A percentile compares a stretch with the other conserved stretches of the same genome.
Conservation (phyloP, 2,797 vertebrate genomes). For the Rhincodon typus region DNA sequence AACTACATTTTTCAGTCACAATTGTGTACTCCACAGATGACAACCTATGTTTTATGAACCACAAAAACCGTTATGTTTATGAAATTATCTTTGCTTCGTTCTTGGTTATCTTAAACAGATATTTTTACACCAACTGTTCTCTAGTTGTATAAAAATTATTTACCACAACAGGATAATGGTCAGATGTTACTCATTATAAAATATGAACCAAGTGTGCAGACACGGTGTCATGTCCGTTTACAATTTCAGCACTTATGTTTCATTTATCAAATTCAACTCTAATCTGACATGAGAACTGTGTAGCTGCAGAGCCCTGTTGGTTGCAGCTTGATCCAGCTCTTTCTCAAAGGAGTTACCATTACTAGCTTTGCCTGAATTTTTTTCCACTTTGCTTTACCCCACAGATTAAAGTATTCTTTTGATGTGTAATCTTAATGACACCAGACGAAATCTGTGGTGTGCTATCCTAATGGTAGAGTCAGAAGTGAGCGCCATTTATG, state of each 20-base stretch:
- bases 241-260: slow-evolving; percentile 7
- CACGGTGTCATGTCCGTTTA: background rate
- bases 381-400: background rate
- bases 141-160: background rate
- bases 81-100: background rate
- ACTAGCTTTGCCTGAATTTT: background rate
- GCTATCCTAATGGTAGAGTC: background rate
- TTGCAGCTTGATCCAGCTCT: background rate
- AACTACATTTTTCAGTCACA: background rate
- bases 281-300: slow-evolving; percentile 9
- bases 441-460: background rate
- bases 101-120: background rate
- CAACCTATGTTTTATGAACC: background rate
- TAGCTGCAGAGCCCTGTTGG: background rate
- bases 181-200: background rate
- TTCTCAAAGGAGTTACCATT: background rate
- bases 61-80: background rate
- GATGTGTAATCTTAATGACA: background rate
- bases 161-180: background rate
- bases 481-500: too few species aligned
- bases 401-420: background rate
- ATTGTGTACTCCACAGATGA: background rate
- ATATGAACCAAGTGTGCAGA: background rate
- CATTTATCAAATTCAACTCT: background rate
- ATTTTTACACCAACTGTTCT: background rate